A percentile compares a stretch with the other conserved stretches of the same genome.
These are phyloP conservation scores for Sylvicapra grimmia DNA, from an alignment of 2,113 vertebrate species.

Conservation along the genomic window DNA sequence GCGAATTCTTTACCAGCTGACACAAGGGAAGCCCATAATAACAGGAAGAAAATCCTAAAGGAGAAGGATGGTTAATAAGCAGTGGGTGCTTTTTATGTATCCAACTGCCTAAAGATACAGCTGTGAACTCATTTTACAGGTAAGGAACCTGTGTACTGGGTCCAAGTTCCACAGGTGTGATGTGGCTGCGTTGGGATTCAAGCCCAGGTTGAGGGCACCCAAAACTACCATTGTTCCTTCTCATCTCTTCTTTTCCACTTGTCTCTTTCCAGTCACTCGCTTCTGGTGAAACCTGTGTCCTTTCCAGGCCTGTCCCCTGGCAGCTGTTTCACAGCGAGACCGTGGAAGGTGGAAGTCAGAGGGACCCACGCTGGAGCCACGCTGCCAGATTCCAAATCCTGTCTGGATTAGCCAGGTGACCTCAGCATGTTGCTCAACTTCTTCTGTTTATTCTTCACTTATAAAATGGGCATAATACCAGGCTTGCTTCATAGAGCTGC, in stretches of 20 bases:
- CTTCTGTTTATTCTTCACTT: background rate
- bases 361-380: background rate
- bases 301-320: background rate
- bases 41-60: background rate
- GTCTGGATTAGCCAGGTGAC: background rate
- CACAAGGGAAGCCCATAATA: background rate
- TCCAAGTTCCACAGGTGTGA: no score
- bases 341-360: background rate
- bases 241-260: background rate
- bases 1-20: background rate
- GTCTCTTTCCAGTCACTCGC: background rate
- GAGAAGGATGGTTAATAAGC: background rate
- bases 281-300: background rate
- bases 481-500: background rate
- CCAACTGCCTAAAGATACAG: background rate
- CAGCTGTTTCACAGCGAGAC: background rate
- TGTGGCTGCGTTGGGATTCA: background rate
- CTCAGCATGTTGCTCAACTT: background rate
- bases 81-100: background rate
- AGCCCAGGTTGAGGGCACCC: background rate
- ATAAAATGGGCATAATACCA: background rate
- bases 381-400: background rate
- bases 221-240: background rate
- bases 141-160: background rate
- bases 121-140: background rate